phyloP scores from a whole-genome alignment of 2,888 invertebrate genomes.

The Chymomyza procnemis region DNA sequence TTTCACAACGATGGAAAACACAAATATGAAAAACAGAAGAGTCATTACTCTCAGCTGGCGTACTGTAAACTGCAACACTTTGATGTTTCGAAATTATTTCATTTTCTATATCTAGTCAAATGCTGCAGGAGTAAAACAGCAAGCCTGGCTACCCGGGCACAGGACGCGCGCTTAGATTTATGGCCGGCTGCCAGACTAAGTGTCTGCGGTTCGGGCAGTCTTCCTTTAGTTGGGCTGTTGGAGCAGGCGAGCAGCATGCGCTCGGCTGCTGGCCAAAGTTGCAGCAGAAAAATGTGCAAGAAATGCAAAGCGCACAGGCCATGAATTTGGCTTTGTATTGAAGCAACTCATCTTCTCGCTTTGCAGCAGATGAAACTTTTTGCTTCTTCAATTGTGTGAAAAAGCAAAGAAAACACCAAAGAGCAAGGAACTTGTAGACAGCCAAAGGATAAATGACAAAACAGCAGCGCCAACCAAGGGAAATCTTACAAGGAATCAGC shows the following conservation, averaged over 20 bases:
- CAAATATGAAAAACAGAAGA: slow-evolving; percentile 41
- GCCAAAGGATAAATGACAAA: slow-evolving; percentile 12
- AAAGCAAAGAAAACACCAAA: slow-evolving; percentile 6
- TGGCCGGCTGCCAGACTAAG: slow-evolving; percentile 74
- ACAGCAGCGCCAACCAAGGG: slow-evolving; percentile 25
- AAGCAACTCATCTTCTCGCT: slow-evolving; percentile 3
- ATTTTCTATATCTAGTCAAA: slow-evolving; percentile 39
- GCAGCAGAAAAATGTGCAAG: slow-evolving; percentile 17
- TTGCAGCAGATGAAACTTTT: neutral
- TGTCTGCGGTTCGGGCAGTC: slow-evolving; percentile 73
- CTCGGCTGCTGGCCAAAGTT: slow-evolving; percentile 7
- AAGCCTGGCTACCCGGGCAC: slow-evolving; percentile 38
- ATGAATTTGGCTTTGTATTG: neutral
- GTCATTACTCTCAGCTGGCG: slow-evolving; percentile 74
- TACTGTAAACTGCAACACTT: slow-evolving; percentile 66
- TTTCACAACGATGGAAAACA: slow-evolving; percentile 10
- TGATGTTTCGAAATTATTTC: slow-evolving; percentile 69
- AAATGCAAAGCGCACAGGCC: slow-evolving; percentile 1
- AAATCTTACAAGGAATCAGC: slow-evolving; percentile 36
- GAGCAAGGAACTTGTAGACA: neutral
- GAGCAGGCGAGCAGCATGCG: slow-evolving; percentile 15
- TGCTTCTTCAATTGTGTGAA: slow-evolving; percentile 16
- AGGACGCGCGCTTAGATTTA: slow-evolving; percentile 74
- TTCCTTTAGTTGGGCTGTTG: slow-evolving; percentile 22
- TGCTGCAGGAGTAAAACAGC: slow-evolving; percentile 16